Evolutionary conservation across 1,140 invertebrate species (phyloP).

Genomic region (Vanessa tameamea): DNA sequence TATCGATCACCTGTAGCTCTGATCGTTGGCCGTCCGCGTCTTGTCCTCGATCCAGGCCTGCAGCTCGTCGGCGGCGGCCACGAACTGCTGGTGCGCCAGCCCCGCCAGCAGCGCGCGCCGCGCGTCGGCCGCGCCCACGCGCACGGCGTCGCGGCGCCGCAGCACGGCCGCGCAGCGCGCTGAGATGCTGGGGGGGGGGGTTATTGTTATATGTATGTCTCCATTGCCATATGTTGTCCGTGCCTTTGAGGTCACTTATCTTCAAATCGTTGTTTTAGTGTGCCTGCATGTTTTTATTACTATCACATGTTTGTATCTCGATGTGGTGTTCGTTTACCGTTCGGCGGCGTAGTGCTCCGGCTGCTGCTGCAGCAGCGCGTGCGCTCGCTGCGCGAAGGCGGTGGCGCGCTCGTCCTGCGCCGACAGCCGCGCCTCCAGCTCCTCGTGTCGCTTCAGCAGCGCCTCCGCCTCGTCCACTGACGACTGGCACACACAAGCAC

Average conservation of each 20-base stretch:
- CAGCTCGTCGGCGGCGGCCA: slow-evolving; percentile 93
- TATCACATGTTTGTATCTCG: neutral
- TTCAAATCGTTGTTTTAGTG: neutral
- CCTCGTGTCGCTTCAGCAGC: slow-evolving; percentile 95
- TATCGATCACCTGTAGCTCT: slow-evolving; percentile 85
- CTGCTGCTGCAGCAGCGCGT: slow-evolving; percentile 86
- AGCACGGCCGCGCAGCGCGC: slow-evolving; percentile 89
- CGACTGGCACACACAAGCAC: slow-evolving; percentile 78
- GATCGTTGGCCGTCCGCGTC: slow-evolving; percentile 93
- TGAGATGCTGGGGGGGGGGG: slow-evolving; percentile 83
- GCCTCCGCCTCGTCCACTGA: slow-evolving; percentile 97
- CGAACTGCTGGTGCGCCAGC: slow-evolving; percentile 83
- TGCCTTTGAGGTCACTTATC: too few relatives aligned
- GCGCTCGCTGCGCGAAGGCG: slow-evolving; percentile 92
- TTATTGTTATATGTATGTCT: neutral
- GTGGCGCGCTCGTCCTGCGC: slow-evolving; percentile 96
- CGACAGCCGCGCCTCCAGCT: slow-evolving; percentile 95
- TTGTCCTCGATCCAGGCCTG: slow-evolving; percentile 96
- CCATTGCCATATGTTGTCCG: too few relatives aligned
- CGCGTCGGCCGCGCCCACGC: slow-evolving; percentile 87
- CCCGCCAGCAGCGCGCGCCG: slow-evolving; percentile 88
- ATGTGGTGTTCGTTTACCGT: slow-evolving; percentile 82
- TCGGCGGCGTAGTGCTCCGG: slow-evolving; percentile 93
- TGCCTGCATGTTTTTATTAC: neutral
- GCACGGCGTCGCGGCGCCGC: slow-evolving; percentile 86